Percentiles rank a stretch among this genome's conserved stretches.
These are phyloP conservation scores for Ciconia nigra DNA, from an alignment of 2,797 vertebrate genomes.

Conservation along the genomic window DNA sequence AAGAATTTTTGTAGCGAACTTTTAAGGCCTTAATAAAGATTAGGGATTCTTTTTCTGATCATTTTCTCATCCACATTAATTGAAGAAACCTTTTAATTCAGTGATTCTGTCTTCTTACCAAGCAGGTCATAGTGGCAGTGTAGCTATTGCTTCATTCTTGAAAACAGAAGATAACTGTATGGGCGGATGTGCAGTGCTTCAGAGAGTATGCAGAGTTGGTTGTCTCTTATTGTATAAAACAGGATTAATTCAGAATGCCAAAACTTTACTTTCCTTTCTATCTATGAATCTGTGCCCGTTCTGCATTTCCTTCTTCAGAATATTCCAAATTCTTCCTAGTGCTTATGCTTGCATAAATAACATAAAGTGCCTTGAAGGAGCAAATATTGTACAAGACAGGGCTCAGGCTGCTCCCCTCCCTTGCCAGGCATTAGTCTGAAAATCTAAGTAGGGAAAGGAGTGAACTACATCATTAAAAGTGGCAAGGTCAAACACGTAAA, in stretches of 20 bases:
- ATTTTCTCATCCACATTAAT: background rate
- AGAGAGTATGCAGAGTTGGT: background rate
- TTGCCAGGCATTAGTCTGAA: background rate
- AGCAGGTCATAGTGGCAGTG: background rate
- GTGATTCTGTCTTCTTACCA: background rate
- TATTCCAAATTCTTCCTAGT: background rate
- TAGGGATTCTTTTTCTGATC: background rate
- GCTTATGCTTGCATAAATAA: background rate
- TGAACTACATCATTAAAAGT: background rate
- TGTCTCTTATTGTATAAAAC: background rate
- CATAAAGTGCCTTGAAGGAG: background rate
- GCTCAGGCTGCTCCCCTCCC: background rate
- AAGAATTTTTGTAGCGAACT: background rate
- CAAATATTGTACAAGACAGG: background rate
- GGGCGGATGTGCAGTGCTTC: background rate
- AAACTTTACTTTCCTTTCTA: background rate
- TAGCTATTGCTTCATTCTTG: background rate
- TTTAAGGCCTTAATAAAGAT: background rate
- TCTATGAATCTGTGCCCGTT: background rate
- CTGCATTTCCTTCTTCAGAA: background rate
- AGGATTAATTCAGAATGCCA: background rate
- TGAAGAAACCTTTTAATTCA: background rate
- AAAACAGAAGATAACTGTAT: background rate
- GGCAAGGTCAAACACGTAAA: background rate
- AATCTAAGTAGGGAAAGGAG: background rate